These are phyloP conservation scores for Pangasianodon hypophthalmus DNA, from an alignment of 2,113 vertebrate genomes.

Conservation along the genomic window DNA sequence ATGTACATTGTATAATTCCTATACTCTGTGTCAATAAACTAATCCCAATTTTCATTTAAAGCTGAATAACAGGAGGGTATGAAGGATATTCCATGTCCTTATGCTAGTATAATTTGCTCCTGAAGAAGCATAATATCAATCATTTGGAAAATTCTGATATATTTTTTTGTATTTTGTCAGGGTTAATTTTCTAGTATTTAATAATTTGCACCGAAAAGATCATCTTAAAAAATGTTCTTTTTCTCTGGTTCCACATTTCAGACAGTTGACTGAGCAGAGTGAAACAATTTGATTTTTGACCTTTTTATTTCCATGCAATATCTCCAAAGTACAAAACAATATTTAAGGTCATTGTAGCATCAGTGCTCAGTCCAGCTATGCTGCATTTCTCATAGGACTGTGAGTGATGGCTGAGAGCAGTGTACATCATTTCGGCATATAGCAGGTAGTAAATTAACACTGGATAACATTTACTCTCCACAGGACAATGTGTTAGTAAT, in stretches of 20 bases:
- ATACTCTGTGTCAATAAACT: background rate
- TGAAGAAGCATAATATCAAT: background rate
- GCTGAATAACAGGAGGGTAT: background rate
- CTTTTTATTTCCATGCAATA: slow-evolving; percentile 32
- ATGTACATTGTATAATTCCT: background rate
- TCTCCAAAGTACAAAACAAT: slow-evolving; percentile 32
- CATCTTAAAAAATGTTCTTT: background rate
- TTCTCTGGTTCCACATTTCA: background rate
- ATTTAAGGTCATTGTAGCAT: background rate
- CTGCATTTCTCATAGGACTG: slow-evolving; percentile 1
- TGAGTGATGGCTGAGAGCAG: background rate
- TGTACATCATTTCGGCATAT: slow-evolving; percentile 3
- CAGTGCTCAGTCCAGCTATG: slow-evolving; percentile 14
- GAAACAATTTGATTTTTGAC: background rate
- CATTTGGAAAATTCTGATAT: background rate
- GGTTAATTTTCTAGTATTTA: background rate
- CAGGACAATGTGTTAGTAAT: slow-evolving; percentile 3
- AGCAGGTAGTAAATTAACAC: background rate
- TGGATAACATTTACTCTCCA: background rate
- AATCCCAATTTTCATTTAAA: background rate
- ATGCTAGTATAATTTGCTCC: background rate
- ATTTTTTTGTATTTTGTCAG: background rate
- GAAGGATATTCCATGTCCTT: background rate
- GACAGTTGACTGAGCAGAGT: too few relatives aligned
- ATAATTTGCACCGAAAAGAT: background rate